A percentile compares a stretch with the other conserved stretches of the same genome.
phyloP scores from a whole-genome alignment of 2,797 vertebrate species.

The Alcedo quadribrachys region DNA sequence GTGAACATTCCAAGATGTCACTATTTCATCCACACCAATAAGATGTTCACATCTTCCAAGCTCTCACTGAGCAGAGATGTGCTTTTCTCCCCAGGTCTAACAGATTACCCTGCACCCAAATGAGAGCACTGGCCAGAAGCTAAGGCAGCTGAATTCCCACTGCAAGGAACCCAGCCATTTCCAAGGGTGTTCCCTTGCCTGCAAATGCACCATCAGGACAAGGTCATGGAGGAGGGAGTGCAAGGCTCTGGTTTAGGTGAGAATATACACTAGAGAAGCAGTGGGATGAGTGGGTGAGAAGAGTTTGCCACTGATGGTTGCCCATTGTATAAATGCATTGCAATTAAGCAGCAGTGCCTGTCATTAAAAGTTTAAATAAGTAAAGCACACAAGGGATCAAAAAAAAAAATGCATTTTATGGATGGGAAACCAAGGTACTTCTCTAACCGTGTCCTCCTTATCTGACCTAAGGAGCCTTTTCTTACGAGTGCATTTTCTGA shows the following conservation, averaged over 20 bases:
- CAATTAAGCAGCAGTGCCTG: not conserved
- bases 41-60: constrained; percentile 31
- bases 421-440: constrained; percentile 20
- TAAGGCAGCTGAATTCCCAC: constrained; percentile 24
- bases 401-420: not conserved
- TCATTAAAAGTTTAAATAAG: constrained; percentile 33
- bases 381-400: not conserved
- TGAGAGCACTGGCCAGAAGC: not conserved
- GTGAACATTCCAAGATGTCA: not conserved
- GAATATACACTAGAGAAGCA: not conserved
- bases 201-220: constrained; percentile 16
- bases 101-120: constrained; percentile 15
- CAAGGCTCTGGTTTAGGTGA: not conserved
- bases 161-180: constrained; percentile 18
- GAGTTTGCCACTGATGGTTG: not conserved
- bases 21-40: not conserved
- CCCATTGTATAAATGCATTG: not conserved
- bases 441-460: constrained; percentile 6
- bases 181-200: not conserved
- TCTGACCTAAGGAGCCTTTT: constrained; percentile 46
- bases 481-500: constrained; percentile 66
- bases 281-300: not conserved
- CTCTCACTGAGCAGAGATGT: not conserved
- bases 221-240: not conserved
- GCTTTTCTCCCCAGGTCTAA: constrained; percentile 27